Evolutionary conservation across 2,888 invertebrate species (phyloP), one percentile per base, ranked within the genome.

Genomic region (Epistrophe eligans): DNA sequence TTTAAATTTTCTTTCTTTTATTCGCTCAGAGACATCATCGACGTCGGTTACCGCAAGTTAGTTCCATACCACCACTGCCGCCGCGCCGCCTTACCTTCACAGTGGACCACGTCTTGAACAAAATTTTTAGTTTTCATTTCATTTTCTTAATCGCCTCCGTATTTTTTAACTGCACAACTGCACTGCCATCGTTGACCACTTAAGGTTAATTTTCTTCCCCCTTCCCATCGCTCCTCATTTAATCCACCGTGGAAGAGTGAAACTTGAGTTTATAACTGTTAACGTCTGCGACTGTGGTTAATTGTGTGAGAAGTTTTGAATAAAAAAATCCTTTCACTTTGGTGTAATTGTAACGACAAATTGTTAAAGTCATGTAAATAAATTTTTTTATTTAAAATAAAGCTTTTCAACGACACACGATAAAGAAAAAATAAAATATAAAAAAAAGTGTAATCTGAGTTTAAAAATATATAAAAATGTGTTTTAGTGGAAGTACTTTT

Each of bases 301-400:
- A 57, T 77, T 67, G 67, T 58, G 52, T 70, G 70, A 55, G 11
- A 55, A 67, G n/a, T 67, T 50, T 15, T 35, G 38, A 67, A 40
- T 19, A 70, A 66, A 45, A n/a, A 82, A 83, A 87, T 87, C 87
- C 87, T 87, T 87, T 87, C 87, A 87, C 87, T 87, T 83, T 72
- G 66, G 66, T 79, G 62, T 43, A 79, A 79, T 79, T 83, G 74
- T 66, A 62, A 66, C 67, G 55, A 28, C 45, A 76, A 64, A 52
- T 72, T 60, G 76, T 72, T 66, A 38, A 74, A 83, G 83, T 50
- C 87, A 87, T 87, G 87, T 79, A 74, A 55, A 74, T 50, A 40
- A 79, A n/a, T 38, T 52, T 52, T 52, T 38, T 5, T 24, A 24
- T n/a, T 24, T 24, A 1, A 24, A 24, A 43, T 0, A 45, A 28